phyloP scores from a whole-genome alignment of 92 coral and sea anemone genomes.

The Actinernus sp. region DNA sequence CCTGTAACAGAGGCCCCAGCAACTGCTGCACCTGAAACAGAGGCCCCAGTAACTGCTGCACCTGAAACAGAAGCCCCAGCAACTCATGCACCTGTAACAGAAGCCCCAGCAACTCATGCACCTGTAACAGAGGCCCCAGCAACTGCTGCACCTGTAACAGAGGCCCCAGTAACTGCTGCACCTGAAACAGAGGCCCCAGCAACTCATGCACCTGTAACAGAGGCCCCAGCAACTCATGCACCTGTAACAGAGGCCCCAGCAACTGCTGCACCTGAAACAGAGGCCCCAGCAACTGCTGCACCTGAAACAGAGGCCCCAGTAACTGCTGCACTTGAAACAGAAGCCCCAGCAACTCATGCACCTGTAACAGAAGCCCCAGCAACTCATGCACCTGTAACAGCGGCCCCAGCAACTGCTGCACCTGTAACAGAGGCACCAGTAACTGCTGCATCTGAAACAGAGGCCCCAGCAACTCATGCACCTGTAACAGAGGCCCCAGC shows the following conservation, averaged over 20 bases:
- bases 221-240: not conserved
- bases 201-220: not conserved
- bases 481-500: not conserved
- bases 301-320: too few relatives aligned
- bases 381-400: not conserved
- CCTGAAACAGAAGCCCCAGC: not conserved
- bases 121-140: not conserved
- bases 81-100: not conserved
- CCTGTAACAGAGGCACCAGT: slow-evolving; percentile 2
- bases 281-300: not conserved
- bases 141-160: not conserved
- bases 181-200: not conserved
- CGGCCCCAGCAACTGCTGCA: slow-evolving; percentile 8
- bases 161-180: not conserved
- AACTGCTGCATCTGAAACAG: not conserved
- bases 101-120: not conserved
- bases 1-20: too few relatives aligned
- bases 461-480: not conserved
- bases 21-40: too few relatives aligned
- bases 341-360: not conserved
- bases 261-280: too few relatives aligned
- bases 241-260: not conserved
- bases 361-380: not conserved
- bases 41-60: too few relatives aligned
- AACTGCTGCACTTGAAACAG: not conserved